These are phyloP conservation scores for Parambassis ranga DNA, from an alignment of 2,797 vertebrate genomes.

Conservation along the genomic window DNA sequence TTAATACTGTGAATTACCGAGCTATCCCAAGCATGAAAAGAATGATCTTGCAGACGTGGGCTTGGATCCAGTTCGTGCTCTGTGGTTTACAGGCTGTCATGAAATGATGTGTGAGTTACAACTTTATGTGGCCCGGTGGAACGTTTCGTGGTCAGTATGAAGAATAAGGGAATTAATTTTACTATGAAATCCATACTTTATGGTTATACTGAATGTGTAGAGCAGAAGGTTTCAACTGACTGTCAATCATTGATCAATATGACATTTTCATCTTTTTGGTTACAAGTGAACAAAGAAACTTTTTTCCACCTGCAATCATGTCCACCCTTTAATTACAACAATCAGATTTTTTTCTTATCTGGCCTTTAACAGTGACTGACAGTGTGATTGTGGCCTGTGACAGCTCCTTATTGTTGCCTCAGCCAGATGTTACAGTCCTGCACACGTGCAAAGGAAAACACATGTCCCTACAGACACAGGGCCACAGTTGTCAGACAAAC, in stretches of 20 bases:
- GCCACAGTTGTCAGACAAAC: conserved; percentile 11
- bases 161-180: neutral
- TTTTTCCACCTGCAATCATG: neutral
- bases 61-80: conserved; percentile 10
- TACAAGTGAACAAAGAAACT: neutral
- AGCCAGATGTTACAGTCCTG: neutral
- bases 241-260: neutral
- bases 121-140: conserved; percentile 13
- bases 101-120: conserved; percentile 3
- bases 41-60: conserved; percentile 50
- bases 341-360: conserved; percentile 18
- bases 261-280: neutral
- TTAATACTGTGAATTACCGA: conserved; percentile 53
- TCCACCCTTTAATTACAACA: conserved; percentile 21
- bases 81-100: conserved; percentile 12
- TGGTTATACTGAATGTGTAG: neutral
- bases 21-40: conserved; percentile 59
- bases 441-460: conserved; percentile 24
- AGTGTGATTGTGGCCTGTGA: conserved; percentile 28
- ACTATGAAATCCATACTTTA: neutral
- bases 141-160: conserved; percentile 1
- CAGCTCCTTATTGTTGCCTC: conserved; percentile 5
- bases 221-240: neutral
- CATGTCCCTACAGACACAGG: conserved; percentile 8
- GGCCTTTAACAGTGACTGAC: conserved; percentile 33